Conservation (phyloP, 2,113 vertebrate species). For the Typhlomys cinereus region DNA sequence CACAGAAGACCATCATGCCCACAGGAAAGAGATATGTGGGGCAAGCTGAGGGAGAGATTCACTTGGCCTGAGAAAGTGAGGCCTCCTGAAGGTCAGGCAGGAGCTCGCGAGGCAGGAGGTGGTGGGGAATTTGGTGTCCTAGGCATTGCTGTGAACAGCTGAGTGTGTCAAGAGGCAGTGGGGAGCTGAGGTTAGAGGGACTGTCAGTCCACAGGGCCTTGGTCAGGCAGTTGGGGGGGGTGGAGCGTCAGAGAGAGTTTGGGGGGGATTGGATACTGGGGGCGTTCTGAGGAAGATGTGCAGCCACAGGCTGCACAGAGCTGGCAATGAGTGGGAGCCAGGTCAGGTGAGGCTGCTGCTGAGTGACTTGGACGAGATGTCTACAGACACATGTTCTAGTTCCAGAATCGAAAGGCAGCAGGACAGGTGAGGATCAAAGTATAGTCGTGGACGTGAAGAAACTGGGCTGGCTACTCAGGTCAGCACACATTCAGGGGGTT, state of each 20-base stretch:
- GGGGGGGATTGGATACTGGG: background rate
- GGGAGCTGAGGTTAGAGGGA: background rate
- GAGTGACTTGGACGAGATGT: too few relatives aligned
- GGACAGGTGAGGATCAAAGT: background rate
- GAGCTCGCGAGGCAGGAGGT: background rate
- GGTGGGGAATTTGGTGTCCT: background rate
- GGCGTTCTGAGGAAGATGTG: background rate
- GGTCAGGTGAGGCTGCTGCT: background rate
- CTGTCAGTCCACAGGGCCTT: background rate
- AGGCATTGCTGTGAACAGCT: background rate
- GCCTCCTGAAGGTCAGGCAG: background rate
- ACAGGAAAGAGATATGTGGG: background rate
- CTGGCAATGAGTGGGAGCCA: background rate
- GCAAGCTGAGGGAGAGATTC: background rate
- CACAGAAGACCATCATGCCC: background rate
- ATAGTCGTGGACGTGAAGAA: background rate
- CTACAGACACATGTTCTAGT: background rate
- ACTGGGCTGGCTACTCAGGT: background rate
- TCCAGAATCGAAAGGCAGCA: background rate
- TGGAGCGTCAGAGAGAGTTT: background rate
- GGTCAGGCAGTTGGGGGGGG: background rate
- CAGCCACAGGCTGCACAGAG: background rate
- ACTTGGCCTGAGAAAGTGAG: background rate
- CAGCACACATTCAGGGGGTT: background rate
- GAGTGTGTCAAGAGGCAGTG: accelerated